Evolutionary conservation across 2,797 vertebrate genomes (phyloP), one percentile per base, ranked within the genome.

Genomic region (Esox lucius): DNA sequence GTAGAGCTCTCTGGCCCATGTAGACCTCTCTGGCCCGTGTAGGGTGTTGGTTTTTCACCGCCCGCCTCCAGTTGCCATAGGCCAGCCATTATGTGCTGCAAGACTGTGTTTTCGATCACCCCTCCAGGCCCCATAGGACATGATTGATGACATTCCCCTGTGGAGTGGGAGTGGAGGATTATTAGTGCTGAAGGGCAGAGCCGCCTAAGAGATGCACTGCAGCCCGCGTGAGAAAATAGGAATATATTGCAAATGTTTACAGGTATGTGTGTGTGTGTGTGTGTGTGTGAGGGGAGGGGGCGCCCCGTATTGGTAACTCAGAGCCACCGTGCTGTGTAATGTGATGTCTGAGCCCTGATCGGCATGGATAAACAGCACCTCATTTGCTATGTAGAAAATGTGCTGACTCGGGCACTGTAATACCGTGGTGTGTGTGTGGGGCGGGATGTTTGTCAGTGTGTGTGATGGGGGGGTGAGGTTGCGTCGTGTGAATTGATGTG

Each of bases 241-340:
- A 83, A 89, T 87, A 90, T 88, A 91, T 87, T 88, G 88, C 89
- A 85, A 90, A 90, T 92, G 87, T 89, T 91, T 90, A 87, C 85
- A 13, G 72, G 62, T 22, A 28, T 7, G 15, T 8, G 31, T 15
- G 31, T 19, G 5, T 39, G 31, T 67, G 16, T 1, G n/a, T n/a
- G 65, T 66, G 64, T 66, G 31, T 67, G 65, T 8, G 64, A 17
- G 64, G 0, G 28, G n/a, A n/a, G 3, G 28, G 28, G 28, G 28
- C 3, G 28, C 28, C 28, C 2, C 12, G 26, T 12, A 12, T 35
- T 35, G 17, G 31, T 39, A 8, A n/a, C 19, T 7, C 53, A 22
- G 53, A n/a, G 19, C 53, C 53, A 56, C 5, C n/a, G 19, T 22
- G n/a, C n/a, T 56, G 53, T 13, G 3, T 24, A 24, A 8, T 22